Percentiles rank a stretch among this genome's conserved stretches.
phyloP scores from a whole-genome alignment of 2,888 invertebrate genomes.

The Keiferia lycopersicella region DNA sequence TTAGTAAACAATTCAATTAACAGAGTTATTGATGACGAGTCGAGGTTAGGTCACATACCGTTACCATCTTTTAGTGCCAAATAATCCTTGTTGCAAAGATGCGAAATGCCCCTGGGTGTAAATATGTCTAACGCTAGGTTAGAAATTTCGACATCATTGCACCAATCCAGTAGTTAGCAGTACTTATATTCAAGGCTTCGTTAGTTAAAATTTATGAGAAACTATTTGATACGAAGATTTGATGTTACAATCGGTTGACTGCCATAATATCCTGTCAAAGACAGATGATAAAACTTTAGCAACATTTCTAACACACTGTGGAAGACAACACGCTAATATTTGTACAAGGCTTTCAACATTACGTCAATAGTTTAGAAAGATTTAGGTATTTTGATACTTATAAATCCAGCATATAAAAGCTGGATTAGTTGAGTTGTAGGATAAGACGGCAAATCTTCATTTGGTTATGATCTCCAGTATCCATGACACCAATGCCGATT shows the following conservation, averaged over 20 bases:
- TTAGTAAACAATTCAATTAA: slow-evolving; percentile 11
- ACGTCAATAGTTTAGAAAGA: too few relatives aligned
- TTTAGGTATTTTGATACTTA: too few relatives aligned
- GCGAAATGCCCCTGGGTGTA: neutral
- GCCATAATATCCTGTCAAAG: neutral
- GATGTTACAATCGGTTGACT: neutral
- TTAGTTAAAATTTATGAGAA: neutral
- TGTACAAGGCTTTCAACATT: too few relatives aligned
- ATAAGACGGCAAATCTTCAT: too few relatives aligned
- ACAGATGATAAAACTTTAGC: too few relatives aligned
- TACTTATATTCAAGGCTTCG: slow-evolving; percentile 1
- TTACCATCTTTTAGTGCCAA: slow-evolving; percentile 4
- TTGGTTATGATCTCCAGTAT: too few relatives aligned
- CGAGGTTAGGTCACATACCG: slow-evolving; percentile 9
- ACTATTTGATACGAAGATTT: neutral
- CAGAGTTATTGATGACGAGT: neutral
- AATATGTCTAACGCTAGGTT: neutral
- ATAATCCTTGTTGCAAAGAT: neutral
- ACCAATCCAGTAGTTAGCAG: slow-evolving; percentile 2
- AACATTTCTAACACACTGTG: too few relatives aligned
- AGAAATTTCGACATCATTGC: neutral
- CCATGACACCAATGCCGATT: too few relatives aligned
- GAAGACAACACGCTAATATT: too few relatives aligned
- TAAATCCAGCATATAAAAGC: too few relatives aligned
- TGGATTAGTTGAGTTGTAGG: too few relatives aligned